These are phyloP conservation scores for Archilochus colubris DNA, from an alignment of 2,113 vertebrate genomes.

Conservation along the genomic window DNA sequence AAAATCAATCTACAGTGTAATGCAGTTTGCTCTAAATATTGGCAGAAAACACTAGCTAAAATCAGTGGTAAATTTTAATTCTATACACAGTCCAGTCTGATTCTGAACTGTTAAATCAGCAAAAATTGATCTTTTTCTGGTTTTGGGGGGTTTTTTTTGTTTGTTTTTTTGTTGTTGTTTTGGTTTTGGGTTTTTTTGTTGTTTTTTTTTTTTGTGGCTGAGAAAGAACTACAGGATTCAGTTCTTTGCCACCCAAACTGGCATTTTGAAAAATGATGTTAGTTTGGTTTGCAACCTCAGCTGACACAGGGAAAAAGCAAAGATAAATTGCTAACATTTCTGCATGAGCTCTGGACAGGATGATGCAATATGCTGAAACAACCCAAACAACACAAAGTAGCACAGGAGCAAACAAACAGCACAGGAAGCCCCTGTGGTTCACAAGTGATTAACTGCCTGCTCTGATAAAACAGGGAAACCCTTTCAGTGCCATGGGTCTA, in stretches of 20 bases:
- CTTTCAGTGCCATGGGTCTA: background rate
- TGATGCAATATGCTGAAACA: conserved; percentile 28
- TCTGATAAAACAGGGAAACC: background rate
- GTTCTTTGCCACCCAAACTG: conserved; percentile 16
- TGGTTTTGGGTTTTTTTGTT: too few relatives aligned
- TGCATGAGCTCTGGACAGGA: conserved; percentile 8
- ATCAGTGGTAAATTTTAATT: background rate
- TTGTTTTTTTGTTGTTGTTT: too few relatives aligned
- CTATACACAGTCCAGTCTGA: background rate
- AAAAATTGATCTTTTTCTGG: background rate
- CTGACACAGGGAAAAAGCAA: conserved; percentile 10
- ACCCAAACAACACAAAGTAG: background rate
- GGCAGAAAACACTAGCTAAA: background rate
- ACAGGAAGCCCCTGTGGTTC: background rate
- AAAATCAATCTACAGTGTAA: background rate
- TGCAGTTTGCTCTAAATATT: background rate
- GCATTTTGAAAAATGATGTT: conserved; percentile 63
- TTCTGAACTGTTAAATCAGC: background rate
- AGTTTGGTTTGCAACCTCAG: conserved; percentile 8
- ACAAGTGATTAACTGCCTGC: background rate
- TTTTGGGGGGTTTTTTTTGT: too few relatives aligned
- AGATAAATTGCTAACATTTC: conserved; percentile 64
- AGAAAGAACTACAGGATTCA: conserved; percentile 7
- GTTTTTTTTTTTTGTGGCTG: background rate
- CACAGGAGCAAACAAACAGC: background rate